Conservation (phyloP, 1,140 invertebrate genomes). For the Euschistus heros region DNA sequence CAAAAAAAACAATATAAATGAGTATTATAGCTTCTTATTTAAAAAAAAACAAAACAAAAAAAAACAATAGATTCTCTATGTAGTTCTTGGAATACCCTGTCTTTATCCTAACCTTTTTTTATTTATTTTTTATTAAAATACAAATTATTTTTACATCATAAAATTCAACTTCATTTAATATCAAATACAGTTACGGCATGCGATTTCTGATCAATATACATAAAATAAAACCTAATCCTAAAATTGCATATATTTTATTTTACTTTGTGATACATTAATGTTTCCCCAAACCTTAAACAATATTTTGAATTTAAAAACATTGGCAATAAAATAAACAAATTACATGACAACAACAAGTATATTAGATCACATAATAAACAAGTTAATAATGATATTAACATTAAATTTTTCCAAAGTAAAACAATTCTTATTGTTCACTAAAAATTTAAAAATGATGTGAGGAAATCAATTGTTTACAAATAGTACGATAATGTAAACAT, state of each 20-base stretch:
- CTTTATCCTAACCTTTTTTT: neutral
- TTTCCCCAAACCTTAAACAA: slow-evolving; percentile 19
- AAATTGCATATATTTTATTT: slow-evolving; percentile 11
- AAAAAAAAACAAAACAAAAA: neutral
- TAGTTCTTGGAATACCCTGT: slow-evolving; percentile 4
- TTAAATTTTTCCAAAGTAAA: slow-evolving; percentile 16
- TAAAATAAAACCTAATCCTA: slow-evolving; percentile 13
- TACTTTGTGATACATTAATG: slow-evolving; percentile 15
- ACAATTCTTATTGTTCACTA: slow-evolving; percentile 6
- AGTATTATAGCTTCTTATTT: neutral
- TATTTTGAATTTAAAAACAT: slow-evolving; percentile 21
- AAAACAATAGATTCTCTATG: neutral
- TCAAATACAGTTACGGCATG: neutral
- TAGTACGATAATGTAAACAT: slow-evolving; percentile 2
- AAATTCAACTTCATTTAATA: neutral
- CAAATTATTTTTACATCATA: neutral
- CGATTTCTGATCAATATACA: slow-evolving; percentile 8
- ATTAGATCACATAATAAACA: slow-evolving; percentile 18
- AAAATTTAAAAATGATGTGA: slow-evolving; percentile 5
- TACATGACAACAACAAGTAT: slow-evolving; percentile 20
- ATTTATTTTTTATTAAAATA: neutral
- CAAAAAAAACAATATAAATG: neutral
- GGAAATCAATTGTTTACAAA: slow-evolving; percentile 6
- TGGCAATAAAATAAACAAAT: slow-evolving; percentile 23
- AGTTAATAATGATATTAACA: slow-evolving; percentile 17